Evolutionary conservation across 2,113 vertebrate species (phyloP).

Genomic region (Thalassarche chlororhynchos): DNA sequence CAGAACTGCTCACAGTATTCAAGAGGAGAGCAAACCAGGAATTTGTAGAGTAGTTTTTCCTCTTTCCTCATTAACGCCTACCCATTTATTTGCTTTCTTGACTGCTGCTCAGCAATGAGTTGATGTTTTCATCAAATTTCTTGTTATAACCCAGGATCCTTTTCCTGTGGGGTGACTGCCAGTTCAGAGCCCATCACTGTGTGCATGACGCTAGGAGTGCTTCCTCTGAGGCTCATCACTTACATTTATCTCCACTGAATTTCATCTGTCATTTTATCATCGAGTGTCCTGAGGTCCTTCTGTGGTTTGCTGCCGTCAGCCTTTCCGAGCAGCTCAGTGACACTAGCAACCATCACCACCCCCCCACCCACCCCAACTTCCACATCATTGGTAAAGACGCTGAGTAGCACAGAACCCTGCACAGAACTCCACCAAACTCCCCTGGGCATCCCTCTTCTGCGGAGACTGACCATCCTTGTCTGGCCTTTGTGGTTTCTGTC

Average conservation of each 20-base stretch:
- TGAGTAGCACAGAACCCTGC: not conserved
- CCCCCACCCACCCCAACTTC: not conserved
- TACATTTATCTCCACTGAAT: not conserved
- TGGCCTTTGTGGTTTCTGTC: not conserved
- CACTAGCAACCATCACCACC: not conserved
- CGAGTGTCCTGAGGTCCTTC: not conserved
- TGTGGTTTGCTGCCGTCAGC: fast-evolving
- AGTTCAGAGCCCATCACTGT: not conserved
- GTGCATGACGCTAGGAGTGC: not conserved
- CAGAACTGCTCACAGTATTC: not conserved
- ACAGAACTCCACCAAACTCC: not conserved
- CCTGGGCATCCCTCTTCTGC: not conserved
- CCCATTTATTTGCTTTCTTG: not conserved
- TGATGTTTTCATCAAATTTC: not conserved
- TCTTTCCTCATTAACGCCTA: not conserved
- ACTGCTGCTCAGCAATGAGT: not conserved
- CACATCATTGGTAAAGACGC: not conserved
- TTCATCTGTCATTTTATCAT: not conserved
- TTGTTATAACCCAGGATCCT: not conserved
- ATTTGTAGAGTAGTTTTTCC: not conserved
- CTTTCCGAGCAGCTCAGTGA: not conserved
- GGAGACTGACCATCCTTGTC: not conserved
- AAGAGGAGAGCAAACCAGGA: not conserved
- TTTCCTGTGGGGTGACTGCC: not conserved
- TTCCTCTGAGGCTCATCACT: not conserved